Evolutionary conservation across 2,888 invertebrate species (phyloP), one percentile per base, ranked within the genome.

Genomic region (Amiota communis): DNA sequence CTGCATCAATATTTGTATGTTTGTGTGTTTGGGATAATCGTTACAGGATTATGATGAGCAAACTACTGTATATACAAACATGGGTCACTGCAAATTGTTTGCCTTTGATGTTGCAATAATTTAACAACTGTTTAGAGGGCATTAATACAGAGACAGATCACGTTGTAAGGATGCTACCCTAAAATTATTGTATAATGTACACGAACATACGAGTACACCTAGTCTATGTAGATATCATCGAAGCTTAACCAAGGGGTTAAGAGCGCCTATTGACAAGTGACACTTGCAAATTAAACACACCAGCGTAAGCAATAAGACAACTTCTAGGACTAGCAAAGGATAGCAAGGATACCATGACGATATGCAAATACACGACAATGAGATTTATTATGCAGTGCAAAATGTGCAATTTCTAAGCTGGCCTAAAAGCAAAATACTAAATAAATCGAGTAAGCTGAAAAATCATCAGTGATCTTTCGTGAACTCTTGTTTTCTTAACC

Each of bases 251-350:
- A 36, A 36, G 36, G 36, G 36, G 36, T 36, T 36, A 36, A 36
- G 6, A 6, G 77, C 76, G 75, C 78, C 10, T 80, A 83, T 83
- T 83, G 81, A 80, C 83, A 83, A 79, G 70, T 84, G 81, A 84
- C 84, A 83, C 84, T 83, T 81, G 83, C 81, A 83, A 83, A 83
- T 83, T 84, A 84, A 80, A 80, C 76, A 81, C 80, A 77, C 17
- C 9, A 48, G 49, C 49, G 59, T 59, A 36, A 36, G 36, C 36
- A 36, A 36, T 36, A 36, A 17, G 59, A 15, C 59, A 59, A 59
- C 36, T 36, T 36, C 4, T 36, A 36, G 36, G 6, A 6, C 2
- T 36, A 36, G 36, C 6, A 36, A 6, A 36, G 36, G 36, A 36
- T 36, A 36, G 36, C 3, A 36, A 36, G 6, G 3, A 36, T 36